Evolutionary conservation across 2,888 invertebrate species (phyloP), one percentile per base, ranked within the genome.

Genomic region (Nematopogon swammerdamellus): DNA sequence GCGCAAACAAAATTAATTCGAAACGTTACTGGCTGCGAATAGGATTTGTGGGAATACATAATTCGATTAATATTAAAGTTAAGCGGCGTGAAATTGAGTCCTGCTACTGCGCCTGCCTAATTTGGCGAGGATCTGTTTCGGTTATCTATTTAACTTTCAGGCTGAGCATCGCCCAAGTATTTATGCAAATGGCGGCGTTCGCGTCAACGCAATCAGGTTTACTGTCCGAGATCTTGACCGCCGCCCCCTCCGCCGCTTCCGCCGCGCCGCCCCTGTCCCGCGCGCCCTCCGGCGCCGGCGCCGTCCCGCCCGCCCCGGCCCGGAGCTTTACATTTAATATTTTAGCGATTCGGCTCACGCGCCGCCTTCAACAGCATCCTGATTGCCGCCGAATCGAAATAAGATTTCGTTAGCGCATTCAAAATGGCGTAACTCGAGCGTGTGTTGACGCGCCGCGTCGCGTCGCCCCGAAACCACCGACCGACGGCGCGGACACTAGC

Each of bases 361-460:
- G 62, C 66, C 70, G 59, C 70, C 73, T 73, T 73, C 75, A 73
- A 74, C 77, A 69, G 76, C 69, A 70, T 68, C 72, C 72, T 80
- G 80, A 80, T 80, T 80, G 79, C 76, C 66, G 72, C 73, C 72
- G 80, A 79, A 80, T 80, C 80, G 73, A 76, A 77, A 79, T 80
- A 80, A 80, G 79, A 80, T 74, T 80, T 77, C 71, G 73, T 70
- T 70, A 75, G 71, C 72, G 71, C 67, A 67, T 63, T 67, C 67
- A 72, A 76, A 79, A 73, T 52, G 55, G 51, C 52, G 53, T 46
- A 44, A 44, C 44, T 44, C 44, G 44, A 44, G 44, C 44, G 44
- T 19, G 44, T 36, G 44, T 44, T 8, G 44, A 18, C 16, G 44
- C 36, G 25, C 25, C 25, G 25, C 25, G n/a, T n/a, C n/a, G n/a